Base-by-base conservation (phyloP, 2,797 vertebrate genomes). In the Acipenser oxyrinchus region DNA sequence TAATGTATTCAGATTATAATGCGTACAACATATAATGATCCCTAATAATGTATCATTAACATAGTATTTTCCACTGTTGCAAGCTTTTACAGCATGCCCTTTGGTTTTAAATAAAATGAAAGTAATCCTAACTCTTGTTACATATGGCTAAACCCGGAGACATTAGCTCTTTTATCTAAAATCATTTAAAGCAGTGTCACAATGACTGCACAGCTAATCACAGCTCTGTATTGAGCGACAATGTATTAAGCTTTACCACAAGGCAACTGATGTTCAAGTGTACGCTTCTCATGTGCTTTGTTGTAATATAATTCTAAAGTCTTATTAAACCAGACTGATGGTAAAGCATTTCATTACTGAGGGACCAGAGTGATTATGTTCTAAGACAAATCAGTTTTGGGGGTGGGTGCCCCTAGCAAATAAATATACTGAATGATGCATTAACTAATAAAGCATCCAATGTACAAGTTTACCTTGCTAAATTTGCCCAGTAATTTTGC, bases 361-460 rank as follows among this genome's bases (percentile, higher is more conserved):
- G 55, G 49, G 70, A 66, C 63, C 64, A 72, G 55, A 69, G 50
- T 69, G 65, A 72, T 72, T 67, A 69, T 62, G 51, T 64, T 72
- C 61, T 60, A 67, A 64, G 64, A 62, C 37, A 37, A 37, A 37
- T 37, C 37, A 37, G 4, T 4, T 37, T 37, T 4, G 4, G 37
- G 37, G 37, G 37, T 37, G 37, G 37, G 37, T 37, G 4, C 23
- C 23, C 4, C 23, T 37, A 51, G 55, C 53, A 37, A 37, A 64
- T 71, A 71, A 71, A 67, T 67, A 63, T 67, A 15, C 37, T 64
- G 62, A 71, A 67, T 60, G 65, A 66, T 60, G 7, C 5, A 64
- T 11, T 70, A 63, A 57, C 60, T 63, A 70, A 50, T 66, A 67
- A 66, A 65, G 55, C 50, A 62, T 66, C 37, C 37, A 37, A 37